Evolutionary conservation across 2,797 vertebrate species (phyloP), one percentile per base, ranked within the genome.

Genomic region (Hippopotamyrus pictus): DNA sequence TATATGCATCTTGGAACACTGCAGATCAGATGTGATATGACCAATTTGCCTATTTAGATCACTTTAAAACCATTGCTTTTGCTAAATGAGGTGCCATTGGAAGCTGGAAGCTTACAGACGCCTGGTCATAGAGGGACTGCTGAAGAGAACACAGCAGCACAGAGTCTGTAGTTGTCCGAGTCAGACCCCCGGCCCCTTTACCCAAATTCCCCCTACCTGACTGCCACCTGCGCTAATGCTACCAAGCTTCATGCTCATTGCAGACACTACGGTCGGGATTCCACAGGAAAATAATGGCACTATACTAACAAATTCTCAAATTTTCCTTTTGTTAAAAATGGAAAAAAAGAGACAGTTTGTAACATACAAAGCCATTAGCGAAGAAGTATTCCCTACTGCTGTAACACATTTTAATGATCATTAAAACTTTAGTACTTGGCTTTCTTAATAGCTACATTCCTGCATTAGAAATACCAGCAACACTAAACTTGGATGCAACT

Each of bases 241-340:
- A 3, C n/a, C 88, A 5, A 19, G 48, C 33, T 22, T 54, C 22
- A 59, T 44, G 82, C 51, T 41, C 73, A 22, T 17, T 1, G 4
- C 33, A 53, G 82, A 84, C 50, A 12, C 17, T 53, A 59, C 25
- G 51, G 69, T 44, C 0, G 3, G 54, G 85, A 82, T 90, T 91
- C 90, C 85, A 86, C 85, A 84, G n/a, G 79, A 90, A 91, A 89
- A 87, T 53, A 53, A 19, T n/a, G 73, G 69, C 91, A 91, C 90
- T 92, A 91, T 48, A 88, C 17, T 33, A 3, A 54, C 65, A 83
- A 19, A 22, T 83, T 83, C 9, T 22, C 17, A 44, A n/a, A 48
- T 12, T 83, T 83, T 48, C 41, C 41, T 48, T 83, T 83, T 44
- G 65, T 73, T 17, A 17, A 19, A 73, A 73, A 73, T 33, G 3